phyloP scores from a whole-genome alignment of 2,113 vertebrate species.

The Hydrochoerus hydrochaeris region DNA sequence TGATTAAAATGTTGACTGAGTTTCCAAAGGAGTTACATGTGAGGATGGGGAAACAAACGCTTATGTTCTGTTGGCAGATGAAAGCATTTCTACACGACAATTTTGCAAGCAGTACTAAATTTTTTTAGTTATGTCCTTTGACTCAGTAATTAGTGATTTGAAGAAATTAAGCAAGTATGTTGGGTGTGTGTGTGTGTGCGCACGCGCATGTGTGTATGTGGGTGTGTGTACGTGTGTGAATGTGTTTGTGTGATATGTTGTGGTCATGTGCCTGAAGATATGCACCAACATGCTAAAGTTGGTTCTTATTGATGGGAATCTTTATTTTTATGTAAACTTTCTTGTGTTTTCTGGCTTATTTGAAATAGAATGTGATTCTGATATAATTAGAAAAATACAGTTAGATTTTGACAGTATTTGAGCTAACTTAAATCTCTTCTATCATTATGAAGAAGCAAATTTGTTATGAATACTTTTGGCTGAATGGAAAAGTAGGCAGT shows the following conservation, averaged over 20 bases:
- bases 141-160: conserved; percentile 14
- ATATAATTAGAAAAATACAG: not conserved
- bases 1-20: not conserved
- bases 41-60: not conserved
- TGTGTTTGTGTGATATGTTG: not conserved
- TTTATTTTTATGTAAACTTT: not conserved
- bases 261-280: not conserved
- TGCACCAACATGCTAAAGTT: not conserved
- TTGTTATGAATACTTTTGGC: not conserved
- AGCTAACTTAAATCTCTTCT: not conserved
- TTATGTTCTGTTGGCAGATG: not conserved
- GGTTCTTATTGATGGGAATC: not conserved
- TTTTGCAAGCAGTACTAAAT: not conserved
- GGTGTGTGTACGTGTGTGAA: too few relatives aligned
- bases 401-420: not conserved
- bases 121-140: not conserved
- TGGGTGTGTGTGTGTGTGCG: not conserved
- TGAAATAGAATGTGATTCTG: not conserved
- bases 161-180: not conserved
- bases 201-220: not conserved
- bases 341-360: not conserved
- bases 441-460: not conserved
- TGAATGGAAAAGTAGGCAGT: not conserved
- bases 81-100: not conserved
- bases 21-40: not conserved